A percentile compares a stretch with the other conserved stretches of the same genome.
Evolutionary conservation across 1,140 invertebrate species (phyloP).

Genomic region (Camponotus floridanus): DNA sequence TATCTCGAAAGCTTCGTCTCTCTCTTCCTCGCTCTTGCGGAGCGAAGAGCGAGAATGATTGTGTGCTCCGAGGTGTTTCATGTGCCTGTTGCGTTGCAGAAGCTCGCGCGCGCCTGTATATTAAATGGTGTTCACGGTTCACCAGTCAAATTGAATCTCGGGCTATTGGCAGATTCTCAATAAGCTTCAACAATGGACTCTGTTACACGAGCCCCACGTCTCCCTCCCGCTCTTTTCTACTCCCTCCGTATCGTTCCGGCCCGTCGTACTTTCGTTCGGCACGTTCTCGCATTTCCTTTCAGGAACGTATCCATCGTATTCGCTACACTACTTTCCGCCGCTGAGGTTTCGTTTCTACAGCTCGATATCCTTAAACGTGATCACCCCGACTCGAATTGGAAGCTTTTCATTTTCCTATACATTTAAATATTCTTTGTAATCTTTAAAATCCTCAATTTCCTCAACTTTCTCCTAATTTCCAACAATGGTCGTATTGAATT

Average conservation of each 20-base stretch:
- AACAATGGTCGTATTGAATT: neutral
- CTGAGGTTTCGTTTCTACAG: constrained; percentile 35
- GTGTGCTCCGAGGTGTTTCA: constrained; percentile 44
- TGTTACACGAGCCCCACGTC: constrained; percentile 66
- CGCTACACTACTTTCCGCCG: neutral
- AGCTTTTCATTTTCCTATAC: constrained; percentile 1
- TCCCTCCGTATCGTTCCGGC: constrained; percentile 4
- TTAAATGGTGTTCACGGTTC: constrained; percentile 75
- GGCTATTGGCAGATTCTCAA: constrained; percentile 78
- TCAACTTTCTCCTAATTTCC: neutral
- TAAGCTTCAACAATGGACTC: constrained; percentile 76
- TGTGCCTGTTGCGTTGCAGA: constrained; percentile 53
- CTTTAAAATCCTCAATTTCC: neutral
- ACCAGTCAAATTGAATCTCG: constrained; percentile 77
- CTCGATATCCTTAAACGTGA: constrained; percentile 40
- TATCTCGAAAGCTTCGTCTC: constrained; percentile 2
- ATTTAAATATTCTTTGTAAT: constrained; percentile 17
- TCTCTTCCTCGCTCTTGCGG: neutral
- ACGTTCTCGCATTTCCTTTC: constrained; percentile 46
- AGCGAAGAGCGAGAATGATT: neutral
- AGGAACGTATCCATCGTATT: constrained; percentile 30
- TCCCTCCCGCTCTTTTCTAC: constrained; percentile 54
- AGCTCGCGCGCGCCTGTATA: constrained; percentile 65
- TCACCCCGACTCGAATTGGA: neutral
- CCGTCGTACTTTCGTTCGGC: constrained; percentile 40